These are phyloP conservation scores for Zaprionus gabonicus DNA, from an alignment of 1,140 invertebrate genomes.

Conservation along the genomic window DNA sequence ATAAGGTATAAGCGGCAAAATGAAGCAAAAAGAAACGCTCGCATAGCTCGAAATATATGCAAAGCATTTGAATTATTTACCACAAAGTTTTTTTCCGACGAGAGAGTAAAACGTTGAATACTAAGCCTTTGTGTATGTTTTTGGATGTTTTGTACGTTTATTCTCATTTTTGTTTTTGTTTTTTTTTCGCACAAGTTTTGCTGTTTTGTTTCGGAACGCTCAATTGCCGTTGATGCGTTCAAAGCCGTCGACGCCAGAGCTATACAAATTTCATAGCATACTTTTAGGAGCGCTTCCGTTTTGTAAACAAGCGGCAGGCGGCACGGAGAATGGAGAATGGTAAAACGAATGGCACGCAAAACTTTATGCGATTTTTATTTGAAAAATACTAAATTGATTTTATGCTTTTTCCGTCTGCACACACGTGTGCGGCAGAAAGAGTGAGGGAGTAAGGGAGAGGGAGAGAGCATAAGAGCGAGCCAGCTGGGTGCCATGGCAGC, in stretches of 20 bases:
- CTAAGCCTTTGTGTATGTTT: slow-evolving; percentile 53
- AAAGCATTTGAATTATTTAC: slow-evolving; percentile 76
- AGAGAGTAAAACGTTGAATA: slow-evolving; percentile 14
- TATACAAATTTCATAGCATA: slow-evolving; percentile 77
- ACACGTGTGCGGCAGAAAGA: not conserved
- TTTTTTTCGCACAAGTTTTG: slow-evolving; percentile 29
- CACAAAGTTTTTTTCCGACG: slow-evolving; percentile 57
- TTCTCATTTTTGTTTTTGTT: slow-evolving; percentile 14
- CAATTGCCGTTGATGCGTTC: slow-evolving; percentile 72
- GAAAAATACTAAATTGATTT: slow-evolving; percentile 76
- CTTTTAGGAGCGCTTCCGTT: slow-evolving; percentile 76
- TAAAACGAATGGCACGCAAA: slow-evolving; percentile 32
- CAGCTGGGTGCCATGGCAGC: not conserved
- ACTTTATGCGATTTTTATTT: slow-evolving; percentile 76
- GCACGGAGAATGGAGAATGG: slow-evolving; percentile 3
- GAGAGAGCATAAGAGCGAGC: not conserved
- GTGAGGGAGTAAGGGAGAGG: too few species aligned
- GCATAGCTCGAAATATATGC: slow-evolving; percentile 40
- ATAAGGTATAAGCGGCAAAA: slow-evolving; percentile 26
- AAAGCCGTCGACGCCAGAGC: slow-evolving; percentile 42
- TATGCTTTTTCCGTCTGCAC: slow-evolving; percentile 40
- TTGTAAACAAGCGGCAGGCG: slow-evolving; percentile 56
- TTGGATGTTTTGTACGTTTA: slow-evolving; percentile 39
- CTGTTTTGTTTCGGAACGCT: slow-evolving; percentile 45
- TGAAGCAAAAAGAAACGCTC: slow-evolving; percentile 26